Conservation (phyloP, 2,888 invertebrate species). For the Electrophaes corylata region DNA sequence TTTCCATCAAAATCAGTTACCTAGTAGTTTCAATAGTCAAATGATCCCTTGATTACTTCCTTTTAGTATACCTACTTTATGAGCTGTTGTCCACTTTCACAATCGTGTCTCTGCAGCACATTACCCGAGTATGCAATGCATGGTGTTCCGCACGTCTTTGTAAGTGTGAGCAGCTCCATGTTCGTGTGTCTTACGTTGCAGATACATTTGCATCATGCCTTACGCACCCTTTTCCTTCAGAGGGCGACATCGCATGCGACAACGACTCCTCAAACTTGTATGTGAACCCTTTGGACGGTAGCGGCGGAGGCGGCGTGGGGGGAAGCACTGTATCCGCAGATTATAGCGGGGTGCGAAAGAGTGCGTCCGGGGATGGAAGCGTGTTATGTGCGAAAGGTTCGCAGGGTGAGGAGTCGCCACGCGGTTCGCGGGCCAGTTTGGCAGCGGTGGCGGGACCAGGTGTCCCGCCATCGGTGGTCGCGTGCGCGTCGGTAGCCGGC, state of each 20-base stretch:
- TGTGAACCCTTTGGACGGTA: slow-evolving; percentile 93
- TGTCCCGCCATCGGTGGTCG: slow-evolving; percentile 33
- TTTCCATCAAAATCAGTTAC: slow-evolving; percentile 17
- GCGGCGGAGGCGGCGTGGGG: slow-evolving; percentile 73
- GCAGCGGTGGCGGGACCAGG: slow-evolving; percentile 51
- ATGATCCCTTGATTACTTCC: slow-evolving; percentile 12
- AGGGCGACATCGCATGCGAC: slow-evolving; percentile 89
- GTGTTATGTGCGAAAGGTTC: slow-evolving; percentile 86
- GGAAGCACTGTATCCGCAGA: slow-evolving; percentile 62
- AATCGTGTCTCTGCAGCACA: slow-evolving; percentile 34
- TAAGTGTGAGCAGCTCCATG: slow-evolving; percentile 71
- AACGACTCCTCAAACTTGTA: slow-evolving; percentile 93
- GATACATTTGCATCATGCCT: slow-evolving; percentile 98
- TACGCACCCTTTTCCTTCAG: slow-evolving; percentile 96
- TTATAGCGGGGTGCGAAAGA: slow-evolving; percentile 89
- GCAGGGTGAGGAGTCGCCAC: slow-evolving; percentile 81
- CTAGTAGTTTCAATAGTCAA: slow-evolving; percentile 9
- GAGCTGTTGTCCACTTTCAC: slow-evolving; percentile 18
- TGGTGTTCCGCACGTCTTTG: slow-evolving; percentile 40
- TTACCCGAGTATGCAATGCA: slow-evolving; percentile 23
- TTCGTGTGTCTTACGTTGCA: slow-evolving; percentile 87
- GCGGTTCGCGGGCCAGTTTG: slow-evolving; percentile 76
- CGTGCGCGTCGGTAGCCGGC: slow-evolving; percentile 40
- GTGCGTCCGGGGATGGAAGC: slow-evolving; percentile 90
- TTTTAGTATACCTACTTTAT: background rate